Evolutionary conservation across 2,113 vertebrate genomes (phyloP).

Genomic region (Pygoscelis antarcticus): DNA sequence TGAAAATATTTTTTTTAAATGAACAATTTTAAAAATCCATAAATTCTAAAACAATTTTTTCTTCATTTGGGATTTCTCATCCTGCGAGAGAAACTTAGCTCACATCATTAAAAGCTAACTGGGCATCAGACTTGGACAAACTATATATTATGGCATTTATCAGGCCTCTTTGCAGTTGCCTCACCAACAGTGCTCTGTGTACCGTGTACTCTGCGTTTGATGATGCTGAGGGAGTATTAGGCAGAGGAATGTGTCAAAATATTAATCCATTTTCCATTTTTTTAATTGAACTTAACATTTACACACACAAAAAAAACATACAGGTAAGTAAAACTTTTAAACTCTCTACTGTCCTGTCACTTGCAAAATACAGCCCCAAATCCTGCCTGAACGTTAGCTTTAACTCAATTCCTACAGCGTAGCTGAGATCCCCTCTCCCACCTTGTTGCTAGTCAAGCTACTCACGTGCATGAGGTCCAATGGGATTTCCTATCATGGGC

Average conservation of each 20-base stretch:
- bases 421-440: neutral
- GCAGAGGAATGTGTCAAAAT: neutral
- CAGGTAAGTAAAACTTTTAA: neutral
- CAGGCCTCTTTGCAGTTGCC: neutral
- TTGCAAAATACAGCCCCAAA: neutral
- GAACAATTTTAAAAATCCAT: neutral
- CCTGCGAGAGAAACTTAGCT: neutral
- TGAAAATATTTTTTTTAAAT: neutral
- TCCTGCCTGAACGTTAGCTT: neutral
- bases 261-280: neutral
- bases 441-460: neutral
- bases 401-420: rapidly evolving
- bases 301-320: neutral
- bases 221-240: neutral
- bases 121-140: neutral
- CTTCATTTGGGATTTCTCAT: neutral
- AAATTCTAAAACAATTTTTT: neutral
- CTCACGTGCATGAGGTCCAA: neutral
- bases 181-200: neutral
- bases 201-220: neutral
- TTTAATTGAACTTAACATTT: neutral
- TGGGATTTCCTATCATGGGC: neutral
- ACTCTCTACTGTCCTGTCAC: neutral
- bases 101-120: neutral
- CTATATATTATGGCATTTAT: neutral